Percentiles rank a stretch among this genome's conserved stretches.
Evolutionary conservation across 2,888 invertebrate species (phyloP).

Genomic region (Gordius sp.): DNA sequence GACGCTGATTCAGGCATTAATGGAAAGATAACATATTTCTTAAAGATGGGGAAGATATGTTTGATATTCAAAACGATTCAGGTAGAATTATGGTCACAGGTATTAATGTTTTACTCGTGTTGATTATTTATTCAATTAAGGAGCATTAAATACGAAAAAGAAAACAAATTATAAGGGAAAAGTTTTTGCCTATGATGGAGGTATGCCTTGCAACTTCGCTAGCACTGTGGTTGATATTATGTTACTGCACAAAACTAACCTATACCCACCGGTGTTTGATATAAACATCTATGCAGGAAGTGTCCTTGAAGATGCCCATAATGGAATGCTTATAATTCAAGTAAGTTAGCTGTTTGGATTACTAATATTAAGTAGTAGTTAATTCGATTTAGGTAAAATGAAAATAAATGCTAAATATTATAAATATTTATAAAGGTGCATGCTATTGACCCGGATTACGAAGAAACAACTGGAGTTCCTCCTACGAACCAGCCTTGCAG

Average conservation of each 20-base stretch:
- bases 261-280: background rate
- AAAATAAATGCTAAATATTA: too few species aligned
- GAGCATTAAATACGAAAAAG: background rate
- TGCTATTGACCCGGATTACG: constrained; percentile 8
- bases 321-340: background rate
- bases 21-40: background rate
- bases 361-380: too few species aligned
- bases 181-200: constrained; percentile 5
- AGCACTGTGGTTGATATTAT: background rate
- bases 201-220: background rate
- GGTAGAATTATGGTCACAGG: background rate
- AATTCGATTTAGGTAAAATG: too few species aligned
- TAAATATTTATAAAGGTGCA: too few species aligned
- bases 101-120: background rate
- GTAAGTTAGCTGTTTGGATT: too few species aligned
- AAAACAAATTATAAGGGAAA: background rate
- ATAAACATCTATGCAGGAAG: background rate
- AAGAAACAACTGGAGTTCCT: too few species aligned
- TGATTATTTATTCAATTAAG: too few species aligned
- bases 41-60: background rate
- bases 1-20: background rate
- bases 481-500: too few species aligned
- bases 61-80: constrained; percentile 6
- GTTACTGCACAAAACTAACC: background rate
- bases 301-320: background rate